Percentiles rank a stretch among this genome's conserved stretches.
These are phyloP conservation scores for Coregonus suidteri DNA, from an alignment of 2,797 vertebrate species.

Conservation along the genomic window DNA sequence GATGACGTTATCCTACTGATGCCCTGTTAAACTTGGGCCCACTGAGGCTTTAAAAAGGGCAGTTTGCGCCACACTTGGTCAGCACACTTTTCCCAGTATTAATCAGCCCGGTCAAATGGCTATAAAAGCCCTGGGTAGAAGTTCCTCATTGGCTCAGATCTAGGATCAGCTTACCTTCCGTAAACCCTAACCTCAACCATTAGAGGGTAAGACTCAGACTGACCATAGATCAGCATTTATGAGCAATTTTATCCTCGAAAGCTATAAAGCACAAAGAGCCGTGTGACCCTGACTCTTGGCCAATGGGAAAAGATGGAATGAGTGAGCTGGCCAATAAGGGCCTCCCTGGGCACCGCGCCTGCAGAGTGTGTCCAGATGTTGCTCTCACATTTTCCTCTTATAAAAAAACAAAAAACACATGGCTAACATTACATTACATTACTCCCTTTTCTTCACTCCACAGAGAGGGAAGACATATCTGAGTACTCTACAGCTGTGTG, in stretches of 20 bases:
- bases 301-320: conserved; percentile 22
- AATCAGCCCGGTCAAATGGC: conserved; percentile 20
- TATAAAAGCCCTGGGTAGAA: neutral
- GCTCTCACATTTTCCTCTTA: conserved; percentile 66
- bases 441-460: conserved; percentile 26
- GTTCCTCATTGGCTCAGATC: conserved; percentile 5
- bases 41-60: neutral
- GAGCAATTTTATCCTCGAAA: conserved; percentile 31
- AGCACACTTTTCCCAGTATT: conserved; percentile 27
- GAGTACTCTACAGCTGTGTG: conserved; percentile 5
- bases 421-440: conserved; percentile 39
- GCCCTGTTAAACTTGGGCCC: conserved; percentile 32
- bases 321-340: conserved; percentile 28
- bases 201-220: neutral
- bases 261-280: conserved; percentile 26
- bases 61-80: no score
- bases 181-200: neutral
- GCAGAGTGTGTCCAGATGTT: conserved; percentile 65
- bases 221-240: neutral
- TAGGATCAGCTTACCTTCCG: conserved; percentile 15
- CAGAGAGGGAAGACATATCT: conserved; percentile 17
- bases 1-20: conserved; percentile 35
- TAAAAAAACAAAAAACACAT: conserved; percentile 53
- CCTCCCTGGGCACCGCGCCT: conserved; percentile 40
- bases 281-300: conserved; percentile 29